Conservation (phyloP, 2,888 invertebrate species). For the Agriopis leucophaearia region DNA sequence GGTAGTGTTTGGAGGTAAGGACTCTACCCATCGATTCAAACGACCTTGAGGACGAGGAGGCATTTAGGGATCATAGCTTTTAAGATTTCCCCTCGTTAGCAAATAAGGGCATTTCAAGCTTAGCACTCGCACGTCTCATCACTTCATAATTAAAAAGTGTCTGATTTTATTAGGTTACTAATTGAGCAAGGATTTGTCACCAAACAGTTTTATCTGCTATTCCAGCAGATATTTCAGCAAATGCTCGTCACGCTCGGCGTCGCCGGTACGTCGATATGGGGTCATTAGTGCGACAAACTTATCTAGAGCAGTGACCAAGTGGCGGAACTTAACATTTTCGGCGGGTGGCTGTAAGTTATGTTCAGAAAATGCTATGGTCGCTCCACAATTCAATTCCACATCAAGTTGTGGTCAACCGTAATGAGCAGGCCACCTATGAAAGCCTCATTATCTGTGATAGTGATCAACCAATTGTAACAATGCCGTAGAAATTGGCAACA, state of each 20-base stretch:
- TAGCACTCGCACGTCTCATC: too few relatives aligned
- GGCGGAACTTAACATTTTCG: background rate
- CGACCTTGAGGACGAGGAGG: too few relatives aligned
- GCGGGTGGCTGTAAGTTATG: background rate
- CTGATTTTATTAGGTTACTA: too few relatives aligned
- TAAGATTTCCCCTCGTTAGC: too few relatives aligned
- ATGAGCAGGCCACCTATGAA: background rate
- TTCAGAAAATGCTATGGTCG: background rate
- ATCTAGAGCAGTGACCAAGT: background rate
- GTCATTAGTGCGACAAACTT: background rate
- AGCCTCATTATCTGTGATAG: background rate
- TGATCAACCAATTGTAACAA: slow-evolving; percentile 2
- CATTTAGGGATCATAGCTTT: too few relatives aligned
- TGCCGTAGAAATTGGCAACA: background rate
- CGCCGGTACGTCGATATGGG: background rate
- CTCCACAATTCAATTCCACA: background rate
- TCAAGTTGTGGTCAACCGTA: background rate
- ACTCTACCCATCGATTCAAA: too few relatives aligned
- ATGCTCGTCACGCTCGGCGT: background rate
- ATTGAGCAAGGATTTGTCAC: too few relatives aligned
- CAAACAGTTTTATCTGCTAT: background rate
- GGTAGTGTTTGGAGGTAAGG: too few relatives aligned
- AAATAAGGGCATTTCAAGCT: too few relatives aligned
- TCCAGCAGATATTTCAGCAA: background rate
- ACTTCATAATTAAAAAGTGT: too few relatives aligned